Evolutionary conservation across 2,113 vertebrate genomes (phyloP).

Genomic region (Lates calcarifer): DNA sequence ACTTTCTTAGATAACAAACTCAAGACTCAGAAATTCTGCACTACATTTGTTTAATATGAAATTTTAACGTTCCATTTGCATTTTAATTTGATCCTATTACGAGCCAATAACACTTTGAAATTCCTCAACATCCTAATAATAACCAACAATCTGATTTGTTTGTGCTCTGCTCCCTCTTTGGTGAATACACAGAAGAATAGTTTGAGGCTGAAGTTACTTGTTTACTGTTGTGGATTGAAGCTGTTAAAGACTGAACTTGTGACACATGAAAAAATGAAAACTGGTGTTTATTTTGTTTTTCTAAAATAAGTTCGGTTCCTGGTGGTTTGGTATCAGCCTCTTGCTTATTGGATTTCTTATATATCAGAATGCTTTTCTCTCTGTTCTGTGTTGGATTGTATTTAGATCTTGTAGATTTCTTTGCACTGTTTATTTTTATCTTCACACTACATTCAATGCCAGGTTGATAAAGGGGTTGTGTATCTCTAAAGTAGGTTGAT

Average conservation of each 20-base stretch:
- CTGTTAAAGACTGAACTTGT: background rate
- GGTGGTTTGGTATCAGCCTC: background rate
- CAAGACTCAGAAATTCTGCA: background rate
- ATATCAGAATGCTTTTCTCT: slow-evolving; percentile 4
- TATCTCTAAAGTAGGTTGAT: slow-evolving; percentile 15
- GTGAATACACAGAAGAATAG: background rate
- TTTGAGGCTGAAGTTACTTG: background rate
- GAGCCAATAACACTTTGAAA: no score
- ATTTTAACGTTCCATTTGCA: no score
- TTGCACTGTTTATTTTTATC: slow-evolving; percentile 9
- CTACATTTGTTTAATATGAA: no score
- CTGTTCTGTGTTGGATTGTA: slow-evolving; percentile 1
- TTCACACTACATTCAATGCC: background rate
- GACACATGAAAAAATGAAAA: background rate
- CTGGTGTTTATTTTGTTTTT: background rate
- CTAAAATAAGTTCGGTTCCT: background rate
- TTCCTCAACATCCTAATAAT: background rate
- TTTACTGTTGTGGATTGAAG: background rate
- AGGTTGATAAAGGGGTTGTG: background rate
- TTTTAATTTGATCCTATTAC: no score
- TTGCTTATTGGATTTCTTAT: background rate
- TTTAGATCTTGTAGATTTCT: slow-evolving; percentile 25
- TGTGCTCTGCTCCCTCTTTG: background rate
- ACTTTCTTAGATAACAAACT: background rate
- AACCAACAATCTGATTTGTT: background rate